phyloP scores from a whole-genome alignment of 2,888 invertebrate genomes.

The Drosophila demipolita region DNA sequence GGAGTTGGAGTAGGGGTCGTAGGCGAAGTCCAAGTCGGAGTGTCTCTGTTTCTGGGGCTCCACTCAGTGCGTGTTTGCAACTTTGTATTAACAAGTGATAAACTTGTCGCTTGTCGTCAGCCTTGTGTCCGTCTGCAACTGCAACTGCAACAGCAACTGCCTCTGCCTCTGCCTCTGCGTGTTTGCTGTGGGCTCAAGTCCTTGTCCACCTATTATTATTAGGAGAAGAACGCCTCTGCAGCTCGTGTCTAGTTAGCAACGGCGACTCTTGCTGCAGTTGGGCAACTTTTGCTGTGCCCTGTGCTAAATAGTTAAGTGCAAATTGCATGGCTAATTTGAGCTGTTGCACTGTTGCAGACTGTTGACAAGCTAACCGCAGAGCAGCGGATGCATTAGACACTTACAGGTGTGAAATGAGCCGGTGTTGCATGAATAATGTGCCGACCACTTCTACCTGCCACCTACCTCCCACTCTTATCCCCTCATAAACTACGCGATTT shows the following conservation, averaged over 20 bases:
- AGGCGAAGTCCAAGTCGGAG: conserved; percentile 14
- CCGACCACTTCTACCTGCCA: neutral
- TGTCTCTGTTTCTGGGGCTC: conserved; percentile 3
- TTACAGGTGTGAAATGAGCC: conserved; percentile 42
- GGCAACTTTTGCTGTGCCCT: conserved; percentile 32
- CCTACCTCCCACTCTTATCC: neutral
- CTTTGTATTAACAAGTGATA: conserved; percentile 67
- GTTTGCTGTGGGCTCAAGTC: conserved; percentile 64
- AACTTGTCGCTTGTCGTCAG: conserved; percentile 73
- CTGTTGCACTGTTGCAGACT: conserved; percentile 47
- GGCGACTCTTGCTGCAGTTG: conserved; percentile 11
- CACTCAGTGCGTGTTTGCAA: conserved; percentile 49
- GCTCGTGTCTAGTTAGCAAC: conserved; percentile 6
- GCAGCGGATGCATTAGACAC: conserved; percentile 23
- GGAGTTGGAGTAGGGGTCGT: neutral
- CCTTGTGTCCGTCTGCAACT: conserved; percentile 33
- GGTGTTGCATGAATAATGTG: conserved; percentile 26
- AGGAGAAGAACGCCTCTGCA: conserved; percentile 59
- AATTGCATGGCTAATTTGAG: conserved; percentile 77
- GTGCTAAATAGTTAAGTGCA: conserved; percentile 72
- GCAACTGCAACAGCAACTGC: conserved; percentile 16
- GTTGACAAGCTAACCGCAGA: conserved; percentile 56
- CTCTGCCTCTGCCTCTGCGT: conserved; percentile 14
- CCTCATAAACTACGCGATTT: conserved; percentile 49
- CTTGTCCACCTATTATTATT: conserved; percentile 63